Percentiles rank a stretch among this genome's conserved stretches.
phyloP scores from a whole-genome alignment of 2,113 vertebrate species.

The Perca flavescens region DNA sequence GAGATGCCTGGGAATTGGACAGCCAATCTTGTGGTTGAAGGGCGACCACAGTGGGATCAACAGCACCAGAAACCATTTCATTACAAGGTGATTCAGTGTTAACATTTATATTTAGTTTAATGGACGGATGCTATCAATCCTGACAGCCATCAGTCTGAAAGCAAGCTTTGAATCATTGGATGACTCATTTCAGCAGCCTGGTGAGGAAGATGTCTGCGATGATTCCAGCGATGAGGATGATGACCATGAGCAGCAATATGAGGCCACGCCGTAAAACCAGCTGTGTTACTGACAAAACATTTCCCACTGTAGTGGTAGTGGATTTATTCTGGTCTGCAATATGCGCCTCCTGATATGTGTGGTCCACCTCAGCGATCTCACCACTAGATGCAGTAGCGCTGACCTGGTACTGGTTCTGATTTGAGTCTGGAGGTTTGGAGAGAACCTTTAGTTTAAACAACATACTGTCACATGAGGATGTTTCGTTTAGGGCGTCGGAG shows the following conservation, averaged over 20 bases:
- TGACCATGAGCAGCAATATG: slow-evolving; percentile 69
- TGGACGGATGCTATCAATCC: background rate
- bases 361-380: slow-evolving; percentile 26
- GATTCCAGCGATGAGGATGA: slow-evolving; percentile 73
- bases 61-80: background rate
- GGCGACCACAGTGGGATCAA: background rate
- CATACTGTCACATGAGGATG: background rate
- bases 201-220: slow-evolving; percentile 57
- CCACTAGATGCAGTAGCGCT: background rate
- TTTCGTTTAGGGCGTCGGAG: background rate
- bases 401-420: background rate
- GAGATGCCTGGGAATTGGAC: no score
- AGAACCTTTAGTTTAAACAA: background rate
- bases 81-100: background rate
- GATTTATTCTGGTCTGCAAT: slow-evolving; percentile 13
- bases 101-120: background rate
- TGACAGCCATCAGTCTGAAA: background rate
- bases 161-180: background rate
- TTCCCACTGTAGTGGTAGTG: slow-evolving; percentile 55
- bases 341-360: slow-evolving; percentile 30
- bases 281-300: slow-evolving; percentile 73
- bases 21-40: no score
- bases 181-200: slow-evolving; percentile 49
- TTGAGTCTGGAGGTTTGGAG: slow-evolving; percentile 35
- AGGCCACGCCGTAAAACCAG: slow-evolving; percentile 78